A percentile compares a stretch with the other conserved stretches of the same genome.
These are phyloP conservation scores for Salarias fasciatus DNA, from an alignment of 2,797 vertebrate species.

Conservation along the genomic window DNA sequence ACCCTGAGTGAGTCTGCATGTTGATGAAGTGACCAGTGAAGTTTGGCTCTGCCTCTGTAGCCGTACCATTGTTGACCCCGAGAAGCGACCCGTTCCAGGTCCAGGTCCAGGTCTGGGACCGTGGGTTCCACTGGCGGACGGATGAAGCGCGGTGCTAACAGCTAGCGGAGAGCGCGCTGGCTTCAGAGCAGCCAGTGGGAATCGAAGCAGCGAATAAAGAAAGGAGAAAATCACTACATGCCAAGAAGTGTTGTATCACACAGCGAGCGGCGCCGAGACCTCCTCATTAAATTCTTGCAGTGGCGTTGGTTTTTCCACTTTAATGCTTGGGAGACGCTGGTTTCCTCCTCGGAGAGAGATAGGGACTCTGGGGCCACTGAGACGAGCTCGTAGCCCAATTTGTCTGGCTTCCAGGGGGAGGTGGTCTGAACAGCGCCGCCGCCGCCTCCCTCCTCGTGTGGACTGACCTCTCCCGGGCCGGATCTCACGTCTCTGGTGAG, in stretches of 20 bases:
- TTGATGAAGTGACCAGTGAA: too few relatives aligned
- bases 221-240: conserved; percentile 64
- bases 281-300: conserved; percentile 82
- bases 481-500: conserved; percentile 48
- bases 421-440: conserved; percentile 65
- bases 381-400: conserved; percentile 72
- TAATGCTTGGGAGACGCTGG: conserved; percentile 77
- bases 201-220: conserved; percentile 49
- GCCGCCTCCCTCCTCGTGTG: conserved; percentile 54
- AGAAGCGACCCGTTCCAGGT: too few relatives aligned
- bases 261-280: conserved; percentile 57
- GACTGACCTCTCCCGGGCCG: conserved; percentile 40
- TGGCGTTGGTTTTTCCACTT: conserved; percentile 81
- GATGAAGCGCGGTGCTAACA: conserved; percentile 26
- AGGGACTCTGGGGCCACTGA: conserved; percentile 57
- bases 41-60: too few relatives aligned
- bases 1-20: too few relatives aligned
- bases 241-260: conserved; percentile 74
- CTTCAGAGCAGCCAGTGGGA: conserved; percentile 34
- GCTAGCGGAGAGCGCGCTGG: conserved; percentile 28
- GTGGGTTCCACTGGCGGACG: too few relatives aligned
- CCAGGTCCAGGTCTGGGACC: too few relatives aligned
- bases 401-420: conserved; percentile 75
- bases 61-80: too few relatives aligned
- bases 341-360: conserved; percentile 67